Base-by-base conservation (phyloP, 2,113 vertebrate species). In the Podarcis cretensis region DNA sequence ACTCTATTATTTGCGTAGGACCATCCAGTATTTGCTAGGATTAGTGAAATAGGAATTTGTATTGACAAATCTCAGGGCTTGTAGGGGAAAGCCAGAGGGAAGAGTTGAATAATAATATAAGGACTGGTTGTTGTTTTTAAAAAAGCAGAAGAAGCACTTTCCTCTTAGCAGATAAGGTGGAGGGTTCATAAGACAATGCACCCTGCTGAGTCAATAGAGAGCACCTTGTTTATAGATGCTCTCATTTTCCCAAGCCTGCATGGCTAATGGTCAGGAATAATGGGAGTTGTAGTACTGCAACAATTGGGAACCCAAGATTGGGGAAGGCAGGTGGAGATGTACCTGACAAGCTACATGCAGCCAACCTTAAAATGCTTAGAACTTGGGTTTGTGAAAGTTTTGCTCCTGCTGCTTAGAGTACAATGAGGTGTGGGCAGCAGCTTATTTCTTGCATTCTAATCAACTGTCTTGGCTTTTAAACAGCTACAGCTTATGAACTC, bases 401-500 rank as follows among this genome's bases (percentile, higher is more conserved):
- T 54, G 16, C 13, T 88, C 20, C 74, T 21, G 23, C 2, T 18
- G 40, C 59, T 87, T 80, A 83, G 40, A 78, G 25, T 37, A 59
- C 59, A 81, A 43, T 43, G 43, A 43, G 1, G 43, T 43, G 43
- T 43, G 43, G 57, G 8, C 23, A 27, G 77, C 21, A 80, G 43
- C n/a, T 80, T 20, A 10, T 73, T 14, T 48, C 1, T 54, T 69
- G 10, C 16, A 66, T 83, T 83, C 43, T 76, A 25, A 91, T 85
- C 81, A 73, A 87, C 83, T 90, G 25, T 13, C 2, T 83, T 87
- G 30, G 80, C 90, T 81, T 68, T 94, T 84, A 27, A 94, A 10
- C 93, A 99, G 99, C 96, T 99, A 87, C 98, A 98, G 87, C 98
- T 99, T 69, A 98, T 99, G 91, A 99, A 99, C 96, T 99, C 99